These are phyloP conservation scores for Aspidiotus destructor DNA, from an alignment of 2,888 invertebrate species.

Conservation along the genomic window DNA sequence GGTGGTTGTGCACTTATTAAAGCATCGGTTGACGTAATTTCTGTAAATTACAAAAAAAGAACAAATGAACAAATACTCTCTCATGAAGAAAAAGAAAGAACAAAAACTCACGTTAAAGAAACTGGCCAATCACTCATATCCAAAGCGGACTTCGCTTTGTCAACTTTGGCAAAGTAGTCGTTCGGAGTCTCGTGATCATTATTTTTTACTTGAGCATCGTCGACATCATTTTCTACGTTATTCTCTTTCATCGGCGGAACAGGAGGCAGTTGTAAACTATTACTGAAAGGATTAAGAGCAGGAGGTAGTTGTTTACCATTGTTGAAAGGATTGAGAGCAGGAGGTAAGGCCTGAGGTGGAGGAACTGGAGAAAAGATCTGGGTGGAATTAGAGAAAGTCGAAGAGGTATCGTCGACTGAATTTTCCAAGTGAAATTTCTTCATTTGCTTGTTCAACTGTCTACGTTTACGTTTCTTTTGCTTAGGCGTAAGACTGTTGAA, in stretches of 20 bases:
- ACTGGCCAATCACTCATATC: constrained; percentile 36
- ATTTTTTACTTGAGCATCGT: constrained; percentile 4
- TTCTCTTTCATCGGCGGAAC: not conserved
- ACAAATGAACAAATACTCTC: not conserved
- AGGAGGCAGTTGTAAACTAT: constrained; percentile 40
- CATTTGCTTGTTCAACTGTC: constrained; percentile 44
- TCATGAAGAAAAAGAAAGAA: not conserved
- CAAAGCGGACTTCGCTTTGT: constrained; percentile 25
- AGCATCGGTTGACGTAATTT: constrained; percentile 81
- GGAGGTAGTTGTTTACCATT: constrained; percentile 19
- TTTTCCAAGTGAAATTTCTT: constrained; percentile 44
- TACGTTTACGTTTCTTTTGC: constrained; percentile 66
- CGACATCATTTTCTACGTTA: not conserved
- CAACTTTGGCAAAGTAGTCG: constrained; percentile 35
- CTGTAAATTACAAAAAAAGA: constrained; percentile 34
- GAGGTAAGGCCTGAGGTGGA: constrained; percentile 43
- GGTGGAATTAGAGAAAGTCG: constrained; percentile 43
- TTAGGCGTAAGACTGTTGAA: constrained; percentile 46
- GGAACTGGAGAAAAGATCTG: constrained; percentile 40
- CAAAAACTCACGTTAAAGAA: constrained; percentile 32
- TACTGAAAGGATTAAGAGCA: constrained; percentile 7
- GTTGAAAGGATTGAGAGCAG: constrained; percentile 42
- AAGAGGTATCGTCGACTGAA: constrained; percentile 38
- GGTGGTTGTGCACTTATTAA: constrained; percentile 75
- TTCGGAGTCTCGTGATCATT: not conserved